These are phyloP conservation scores for Acromyrmex heyeri DNA, from an alignment of 1,140 invertebrate species.

Conservation along the genomic window DNA sequence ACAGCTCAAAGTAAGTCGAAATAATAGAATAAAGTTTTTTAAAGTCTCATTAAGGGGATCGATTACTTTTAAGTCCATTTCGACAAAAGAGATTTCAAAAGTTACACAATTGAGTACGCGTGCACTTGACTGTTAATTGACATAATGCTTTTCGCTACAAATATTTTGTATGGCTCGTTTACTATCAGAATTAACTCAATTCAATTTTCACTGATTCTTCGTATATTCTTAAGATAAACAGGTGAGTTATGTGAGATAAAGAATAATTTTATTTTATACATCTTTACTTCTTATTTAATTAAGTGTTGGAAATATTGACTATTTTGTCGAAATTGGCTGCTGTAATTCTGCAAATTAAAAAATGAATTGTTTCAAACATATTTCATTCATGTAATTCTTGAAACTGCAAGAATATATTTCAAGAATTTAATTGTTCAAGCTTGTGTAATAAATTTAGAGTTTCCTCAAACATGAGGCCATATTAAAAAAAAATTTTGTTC, in stretches of 20 bases:
- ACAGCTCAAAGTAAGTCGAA: background rate
- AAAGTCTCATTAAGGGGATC: background rate
- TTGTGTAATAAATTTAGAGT: too few relatives aligned
- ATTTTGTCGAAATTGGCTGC: background rate
- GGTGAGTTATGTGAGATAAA: background rate
- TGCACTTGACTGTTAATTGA: background rate
- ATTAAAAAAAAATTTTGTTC: too few relatives aligned
- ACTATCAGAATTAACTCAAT: background rate
- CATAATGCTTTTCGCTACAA: background rate
- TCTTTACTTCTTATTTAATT: background rate
- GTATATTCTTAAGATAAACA: background rate
- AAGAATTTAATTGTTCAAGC: too few relatives aligned
- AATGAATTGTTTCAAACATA: background rate
- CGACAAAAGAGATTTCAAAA: background rate
- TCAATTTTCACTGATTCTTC: background rate
- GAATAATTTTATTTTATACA: background rate
- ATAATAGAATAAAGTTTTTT: background rate
- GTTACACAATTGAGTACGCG: background rate
- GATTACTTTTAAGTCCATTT: background rate
- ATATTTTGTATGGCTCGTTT: background rate
- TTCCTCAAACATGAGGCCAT: too few relatives aligned
- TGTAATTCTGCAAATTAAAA: background rate
- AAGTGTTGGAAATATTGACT: background rate
- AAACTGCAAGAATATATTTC: background rate
- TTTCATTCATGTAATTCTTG: background rate